Percentiles rank a stretch among this genome's conserved stretches.
Evolutionary conservation across 2,797 vertebrate species (phyloP).

Genomic region (Coregonus sp.): DNA sequence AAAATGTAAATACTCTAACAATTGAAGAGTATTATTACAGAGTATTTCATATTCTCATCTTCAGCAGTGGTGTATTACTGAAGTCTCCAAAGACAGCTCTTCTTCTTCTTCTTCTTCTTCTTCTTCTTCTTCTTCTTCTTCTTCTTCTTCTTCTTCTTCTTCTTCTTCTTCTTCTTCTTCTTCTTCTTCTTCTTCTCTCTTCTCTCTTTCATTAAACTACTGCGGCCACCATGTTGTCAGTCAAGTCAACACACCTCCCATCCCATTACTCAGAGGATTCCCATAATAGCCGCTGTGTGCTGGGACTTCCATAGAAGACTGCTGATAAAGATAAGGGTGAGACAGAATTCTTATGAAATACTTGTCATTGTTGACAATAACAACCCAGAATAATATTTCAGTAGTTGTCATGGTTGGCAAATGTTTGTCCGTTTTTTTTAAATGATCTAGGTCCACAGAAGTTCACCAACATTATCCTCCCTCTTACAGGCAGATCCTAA

Average conservation of each 20-base stretch:
- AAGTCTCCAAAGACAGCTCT: no score
- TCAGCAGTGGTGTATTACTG: background rate
- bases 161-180: no score
- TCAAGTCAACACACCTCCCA: background rate
- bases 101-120: no score
- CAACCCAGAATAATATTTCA: no score
- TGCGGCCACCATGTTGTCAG: background rate
- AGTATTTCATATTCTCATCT: background rate
- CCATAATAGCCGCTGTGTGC: background rate
- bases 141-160: no score
- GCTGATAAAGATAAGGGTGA: background rate
- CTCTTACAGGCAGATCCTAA: background rate
- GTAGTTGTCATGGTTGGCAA: no score
- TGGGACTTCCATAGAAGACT: background rate
- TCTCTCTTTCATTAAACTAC: background rate
- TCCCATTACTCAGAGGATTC: background rate
- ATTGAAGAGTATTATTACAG: no score
- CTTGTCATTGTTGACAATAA: no score
- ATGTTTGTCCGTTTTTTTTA: background rate
- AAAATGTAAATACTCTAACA: no score
- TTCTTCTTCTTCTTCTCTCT: no score
- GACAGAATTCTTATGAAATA: background rate
- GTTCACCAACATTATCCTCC: slow-evolving; percentile 1
- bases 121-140: no score
- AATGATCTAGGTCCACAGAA: background rate